A percentile compares a stretch with the other conserved stretches of the same genome.
phyloP scores from a whole-genome alignment of 1,140 invertebrate genomes.

The Spodoptera frugiperda region DNA sequence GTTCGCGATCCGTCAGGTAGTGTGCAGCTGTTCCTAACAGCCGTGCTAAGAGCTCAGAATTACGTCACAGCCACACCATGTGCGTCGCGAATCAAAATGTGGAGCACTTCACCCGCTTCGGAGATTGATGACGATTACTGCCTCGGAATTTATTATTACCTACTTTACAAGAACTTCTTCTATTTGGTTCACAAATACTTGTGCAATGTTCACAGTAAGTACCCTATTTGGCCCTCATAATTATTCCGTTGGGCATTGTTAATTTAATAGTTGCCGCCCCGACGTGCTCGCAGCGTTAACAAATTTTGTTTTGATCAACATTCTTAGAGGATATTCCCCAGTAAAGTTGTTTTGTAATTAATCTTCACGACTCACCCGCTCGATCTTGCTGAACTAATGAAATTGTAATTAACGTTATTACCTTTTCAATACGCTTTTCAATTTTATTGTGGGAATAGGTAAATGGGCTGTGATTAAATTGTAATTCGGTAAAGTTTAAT shows the following conservation, averaged over 20 bases:
- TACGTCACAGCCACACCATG: constrained; percentile 32
- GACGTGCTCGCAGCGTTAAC: constrained; percentile 28
- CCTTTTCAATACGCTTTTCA: constrained; percentile 26
- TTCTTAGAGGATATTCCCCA: constrained; percentile 36
- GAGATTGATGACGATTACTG: constrained; percentile 38
- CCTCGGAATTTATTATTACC: constrained; percentile 33
- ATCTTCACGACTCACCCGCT: constrained; percentile 36
- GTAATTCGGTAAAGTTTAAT: constrained; percentile 3
- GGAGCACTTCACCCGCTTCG: constrained; percentile 24
- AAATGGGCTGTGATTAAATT: not conserved
- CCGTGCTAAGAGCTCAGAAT: constrained; percentile 29
- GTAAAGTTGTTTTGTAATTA: constrained; percentile 45
- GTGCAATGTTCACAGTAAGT: constrained; percentile 25
- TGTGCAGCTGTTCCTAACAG: constrained; percentile 43
- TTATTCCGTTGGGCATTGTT: constrained; percentile 46
- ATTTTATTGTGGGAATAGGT: constrained; percentile 10
- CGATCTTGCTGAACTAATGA: constrained; percentile 29
- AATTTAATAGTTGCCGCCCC: constrained; percentile 44
- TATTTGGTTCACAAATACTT: constrained; percentile 19
- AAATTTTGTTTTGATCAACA: constrained; percentile 47
- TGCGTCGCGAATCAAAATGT: constrained; percentile 37
- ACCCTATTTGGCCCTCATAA: constrained; percentile 29
- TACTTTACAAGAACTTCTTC: constrained; percentile 8
- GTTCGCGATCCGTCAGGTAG: constrained; percentile 42
- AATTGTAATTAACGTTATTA: constrained; percentile 37